These are phyloP conservation scores for Pheosia gnoma DNA, from an alignment of 2,888 invertebrate species.

Conservation along the genomic window DNA sequence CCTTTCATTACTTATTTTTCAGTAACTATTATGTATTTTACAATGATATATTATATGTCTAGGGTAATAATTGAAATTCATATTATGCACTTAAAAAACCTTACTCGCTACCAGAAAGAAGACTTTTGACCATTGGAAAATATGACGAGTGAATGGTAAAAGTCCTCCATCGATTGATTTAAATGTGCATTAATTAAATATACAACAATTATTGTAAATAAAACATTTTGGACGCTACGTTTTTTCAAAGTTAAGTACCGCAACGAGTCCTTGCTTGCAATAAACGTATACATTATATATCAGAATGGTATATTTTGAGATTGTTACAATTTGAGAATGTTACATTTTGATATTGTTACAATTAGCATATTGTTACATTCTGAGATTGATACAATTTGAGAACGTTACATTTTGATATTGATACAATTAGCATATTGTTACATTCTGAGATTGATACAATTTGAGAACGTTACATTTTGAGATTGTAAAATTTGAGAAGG, in stretches of 20 bases:
- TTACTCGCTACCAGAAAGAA: conserved; percentile 38
- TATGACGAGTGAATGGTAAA: conserved; percentile 28
- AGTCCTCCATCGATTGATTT: conserved; percentile 29
- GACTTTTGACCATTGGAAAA: conserved; percentile 32
- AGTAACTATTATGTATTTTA: conserved; percentile 27
- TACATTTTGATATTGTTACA: no score
- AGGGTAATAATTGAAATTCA: conserved; percentile 41
- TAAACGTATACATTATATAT: no score
- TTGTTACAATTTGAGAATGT: no score
- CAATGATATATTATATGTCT: conserved; percentile 21
- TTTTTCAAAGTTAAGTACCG: conserved; percentile 25
- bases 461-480: no score
- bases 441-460: no score
- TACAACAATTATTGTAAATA: conserved; percentile 39
- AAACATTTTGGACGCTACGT: conserved; percentile 49
- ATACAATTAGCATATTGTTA: no score
- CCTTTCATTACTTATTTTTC: conserved; percentile 25
- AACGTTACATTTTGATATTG: no score
- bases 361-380: no score
- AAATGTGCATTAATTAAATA: conserved; percentile 30
- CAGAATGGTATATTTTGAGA: no score
- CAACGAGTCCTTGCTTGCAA: not conserved
- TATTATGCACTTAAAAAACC: conserved; percentile 39
- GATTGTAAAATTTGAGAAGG: no score
- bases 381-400: no score